Conservation (phyloP, 2,113 vertebrate species). For the Phrynosoma blainvillii region DNA sequence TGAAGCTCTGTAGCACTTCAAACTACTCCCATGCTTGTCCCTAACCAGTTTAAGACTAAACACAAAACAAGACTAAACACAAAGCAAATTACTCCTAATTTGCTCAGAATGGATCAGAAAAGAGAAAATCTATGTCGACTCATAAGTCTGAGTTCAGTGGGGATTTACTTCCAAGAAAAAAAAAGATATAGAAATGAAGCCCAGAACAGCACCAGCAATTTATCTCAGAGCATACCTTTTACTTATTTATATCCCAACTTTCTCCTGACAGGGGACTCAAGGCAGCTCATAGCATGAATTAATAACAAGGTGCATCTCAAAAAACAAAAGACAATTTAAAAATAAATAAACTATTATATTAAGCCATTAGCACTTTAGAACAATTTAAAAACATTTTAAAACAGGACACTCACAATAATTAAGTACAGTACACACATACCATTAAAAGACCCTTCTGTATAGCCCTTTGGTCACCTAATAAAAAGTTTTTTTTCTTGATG, state of each 20-base stretch:
- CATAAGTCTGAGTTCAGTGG: not conserved
- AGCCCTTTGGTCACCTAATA: too few species aligned
- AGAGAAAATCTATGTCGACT: not conserved
- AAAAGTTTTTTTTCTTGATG: too few species aligned
- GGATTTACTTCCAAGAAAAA: not conserved
- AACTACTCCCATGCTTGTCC: not conserved
- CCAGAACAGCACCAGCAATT: not conserved
- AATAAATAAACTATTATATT: too few species aligned
- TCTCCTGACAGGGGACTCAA: not conserved
- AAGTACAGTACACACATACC: too few species aligned
- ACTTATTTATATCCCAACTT: not conserved
- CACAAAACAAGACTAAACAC: not conserved
- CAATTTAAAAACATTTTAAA: too few species aligned
- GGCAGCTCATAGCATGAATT: not conserved
- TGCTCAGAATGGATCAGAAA: not conserved
- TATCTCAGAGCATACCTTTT: not conserved
- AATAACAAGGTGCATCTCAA: not conserved
- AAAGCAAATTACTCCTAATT: not conserved
- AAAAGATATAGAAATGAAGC: too few species aligned
- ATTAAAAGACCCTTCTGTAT: too few species aligned
- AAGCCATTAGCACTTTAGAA: too few species aligned
- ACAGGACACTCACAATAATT: too few species aligned
- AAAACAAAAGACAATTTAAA: too few species aligned
- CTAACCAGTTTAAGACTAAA: not conserved
- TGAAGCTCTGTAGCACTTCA: not conserved